Base-by-base conservation (phyloP, 2,888 invertebrate genomes). In the Andrena bucephala region DNA sequence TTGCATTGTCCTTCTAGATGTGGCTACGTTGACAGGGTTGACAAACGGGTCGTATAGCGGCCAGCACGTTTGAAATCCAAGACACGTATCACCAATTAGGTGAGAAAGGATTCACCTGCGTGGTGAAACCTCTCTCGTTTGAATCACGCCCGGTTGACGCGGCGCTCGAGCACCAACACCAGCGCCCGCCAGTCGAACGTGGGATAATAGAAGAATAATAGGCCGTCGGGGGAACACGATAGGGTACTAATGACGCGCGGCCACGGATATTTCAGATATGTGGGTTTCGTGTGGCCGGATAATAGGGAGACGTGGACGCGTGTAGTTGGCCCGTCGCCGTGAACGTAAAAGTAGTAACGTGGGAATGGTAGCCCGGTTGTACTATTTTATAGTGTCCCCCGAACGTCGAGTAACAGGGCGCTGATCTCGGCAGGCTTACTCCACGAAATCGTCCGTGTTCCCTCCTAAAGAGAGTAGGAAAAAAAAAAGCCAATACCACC, bases 191-290 rank as follows among this genome's bases (percentile, higher is more conserved):
- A 50, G 57, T 72, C 83, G 78, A 83, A 78, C 68, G 71, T 76
- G 69, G 83, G 77, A 83, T 83, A 83, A 83, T 84, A 73, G 75
- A 69, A 63, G 83, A 76, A 84, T 84, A 83, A 83, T 83, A 82
- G 83, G 66, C 63, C 52, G 71, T 62, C 71, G 67, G n/a, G 5
- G 74, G 63, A 83, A 82, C 70, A 76, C 73, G 83, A 83, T 83
- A 83, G 67, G 63, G 65, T 70, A 75, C 75, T 84, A 84, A 84
- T 84, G 78, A 78, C 72, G 68, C 54, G 69, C 48, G 67, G 63
- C 67, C 54, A n/a, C 7, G 62, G 65, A 76, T 84, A 83, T 83
- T 84, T 83, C 71, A 72, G 83, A 84, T 84, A 84, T 78, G 83
- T 77, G 75, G 83, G 78, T 78, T 84, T 84, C 78, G 78, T 69